Percentiles rank a stretch among this genome's conserved stretches.
phyloP scores from a whole-genome alignment of 2,113 vertebrate species.

The Petaurus breviceps region DNA sequence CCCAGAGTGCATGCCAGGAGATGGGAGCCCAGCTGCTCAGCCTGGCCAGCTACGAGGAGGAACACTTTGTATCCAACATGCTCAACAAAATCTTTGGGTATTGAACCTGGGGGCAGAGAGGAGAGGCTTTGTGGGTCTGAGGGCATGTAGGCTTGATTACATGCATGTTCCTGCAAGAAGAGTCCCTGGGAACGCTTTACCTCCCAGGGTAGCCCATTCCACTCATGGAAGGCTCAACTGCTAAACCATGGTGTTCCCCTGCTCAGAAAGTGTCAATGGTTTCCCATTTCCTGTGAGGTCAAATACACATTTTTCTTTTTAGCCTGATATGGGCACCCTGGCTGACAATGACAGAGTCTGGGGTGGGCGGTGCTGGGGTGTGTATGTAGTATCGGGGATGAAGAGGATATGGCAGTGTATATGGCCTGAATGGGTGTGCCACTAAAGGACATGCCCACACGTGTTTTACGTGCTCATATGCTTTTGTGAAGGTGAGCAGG shows the following conservation, averaged over 20 bases:
- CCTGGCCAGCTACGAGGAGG: slow-evolving; percentile 90
- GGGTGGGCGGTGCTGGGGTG: not conserved
- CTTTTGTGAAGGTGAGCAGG: not conserved
- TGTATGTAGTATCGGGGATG: not conserved
- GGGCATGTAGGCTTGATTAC: not conserved
- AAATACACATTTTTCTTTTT: not conserved
- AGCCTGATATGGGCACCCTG: not conserved
- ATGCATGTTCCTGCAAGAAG: not conserved
- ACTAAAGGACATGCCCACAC: not conserved
- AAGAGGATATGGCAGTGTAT: not conserved
- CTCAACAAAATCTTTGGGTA: slow-evolving; percentile 96
- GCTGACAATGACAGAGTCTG: not conserved
- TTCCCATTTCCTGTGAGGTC: not conserved
- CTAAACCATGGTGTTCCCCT: not conserved
- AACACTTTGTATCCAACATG: slow-evolving; percentile 90
- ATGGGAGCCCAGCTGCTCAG: slow-evolving; percentile 94
- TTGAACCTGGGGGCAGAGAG: slow-evolving; percentile 59
- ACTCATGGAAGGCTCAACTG: not conserved
- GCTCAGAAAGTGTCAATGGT: not conserved
- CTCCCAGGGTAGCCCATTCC: not conserved
- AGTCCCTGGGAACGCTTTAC: not conserved
- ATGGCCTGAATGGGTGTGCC: not conserved
- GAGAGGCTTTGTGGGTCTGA: not conserved
- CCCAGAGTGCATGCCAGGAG: slow-evolving; percentile 90
- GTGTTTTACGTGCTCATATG: not conserved